These are phyloP conservation scores for Mechanitis mazaeus DNA, from an alignment of 2,888 invertebrate genomes.

Conservation along the genomic window DNA sequence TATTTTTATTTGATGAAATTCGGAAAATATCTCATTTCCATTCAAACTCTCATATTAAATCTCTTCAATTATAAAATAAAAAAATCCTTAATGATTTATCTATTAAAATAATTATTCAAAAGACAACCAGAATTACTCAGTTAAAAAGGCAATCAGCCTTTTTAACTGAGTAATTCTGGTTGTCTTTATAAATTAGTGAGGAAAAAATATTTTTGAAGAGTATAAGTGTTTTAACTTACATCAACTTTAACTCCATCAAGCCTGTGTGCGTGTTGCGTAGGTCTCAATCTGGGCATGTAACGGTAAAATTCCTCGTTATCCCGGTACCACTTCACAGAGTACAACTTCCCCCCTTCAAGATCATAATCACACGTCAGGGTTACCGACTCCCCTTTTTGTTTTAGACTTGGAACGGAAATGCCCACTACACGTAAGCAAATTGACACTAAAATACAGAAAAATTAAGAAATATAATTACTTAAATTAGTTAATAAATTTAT, in stretches of 20 bases:
- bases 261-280: conserved; percentile 78
- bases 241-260: conserved; percentile 79
- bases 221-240: conserved; percentile 53
- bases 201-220: too few relatives aligned
- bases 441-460: conserved; percentile 40
- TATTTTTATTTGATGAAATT: too few relatives aligned
- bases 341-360: conserved; percentile 78
- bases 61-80: too few relatives aligned
- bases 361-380: conserved; percentile 78
- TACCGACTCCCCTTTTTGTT: conserved; percentile 76
- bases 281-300: conserved; percentile 78
- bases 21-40: too few relatives aligned
- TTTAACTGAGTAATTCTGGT: too few relatives aligned
- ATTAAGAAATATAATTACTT: neutral
- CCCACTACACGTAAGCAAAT: conserved; percentile 65
- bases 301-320: conserved; percentile 81
- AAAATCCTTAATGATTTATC: too few relatives aligned
- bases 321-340: conserved; percentile 82
- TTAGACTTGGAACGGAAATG: conserved; percentile 75
- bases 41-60: too few relatives aligned
- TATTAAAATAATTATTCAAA: too few relatives aligned
- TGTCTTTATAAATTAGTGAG: too few relatives aligned
- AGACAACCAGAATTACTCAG: too few relatives aligned
- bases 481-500: neutral
- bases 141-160: too few relatives aligned